Evolutionary conservation across 2,888 invertebrate genomes (phyloP).

Genomic region (Lasioglossum lativentre): DNA sequence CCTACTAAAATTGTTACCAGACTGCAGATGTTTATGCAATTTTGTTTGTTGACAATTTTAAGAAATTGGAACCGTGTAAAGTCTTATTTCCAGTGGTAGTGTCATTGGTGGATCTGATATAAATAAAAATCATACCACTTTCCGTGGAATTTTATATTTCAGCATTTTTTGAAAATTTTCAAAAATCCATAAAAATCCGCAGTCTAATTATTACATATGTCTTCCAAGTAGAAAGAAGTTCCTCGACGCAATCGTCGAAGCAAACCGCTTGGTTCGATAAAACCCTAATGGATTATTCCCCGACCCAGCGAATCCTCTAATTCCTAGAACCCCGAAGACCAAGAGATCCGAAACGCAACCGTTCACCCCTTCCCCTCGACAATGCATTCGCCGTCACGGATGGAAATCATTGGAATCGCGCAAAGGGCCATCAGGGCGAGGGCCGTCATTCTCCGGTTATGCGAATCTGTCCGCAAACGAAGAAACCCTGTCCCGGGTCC

Average conservation of each 20-base stretch:
- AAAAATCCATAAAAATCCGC: too few species aligned
- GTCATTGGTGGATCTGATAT: too few species aligned
- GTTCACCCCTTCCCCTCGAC: background rate
- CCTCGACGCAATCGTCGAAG: background rate
- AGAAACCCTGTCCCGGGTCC: background rate
- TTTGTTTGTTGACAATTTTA: too few species aligned
- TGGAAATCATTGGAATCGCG: slow-evolving; percentile 1
- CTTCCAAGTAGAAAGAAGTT: background rate
- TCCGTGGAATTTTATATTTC: too few species aligned
- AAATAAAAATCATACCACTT: too few species aligned
- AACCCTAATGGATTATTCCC: background rate
- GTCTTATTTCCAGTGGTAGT: too few species aligned
- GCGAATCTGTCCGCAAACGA: slow-evolving; percentile 5
- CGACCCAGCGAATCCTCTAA: background rate
- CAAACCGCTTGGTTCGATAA: background rate
- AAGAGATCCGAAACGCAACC: slow-evolving; percentile 2
- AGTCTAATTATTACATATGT: background rate
- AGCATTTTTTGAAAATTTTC: too few species aligned
- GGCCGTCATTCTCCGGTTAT: background rate
- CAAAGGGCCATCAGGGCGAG: background rate
- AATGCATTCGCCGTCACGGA: background rate
- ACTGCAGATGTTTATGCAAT: too few species aligned
- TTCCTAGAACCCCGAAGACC: background rate
- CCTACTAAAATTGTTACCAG: too few species aligned
- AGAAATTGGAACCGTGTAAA: too few species aligned